Percentiles rank a stretch among this genome's conserved stretches.
Conservation (phyloP, 2,797 vertebrate genomes). For the Clarias fuscus region DNA sequence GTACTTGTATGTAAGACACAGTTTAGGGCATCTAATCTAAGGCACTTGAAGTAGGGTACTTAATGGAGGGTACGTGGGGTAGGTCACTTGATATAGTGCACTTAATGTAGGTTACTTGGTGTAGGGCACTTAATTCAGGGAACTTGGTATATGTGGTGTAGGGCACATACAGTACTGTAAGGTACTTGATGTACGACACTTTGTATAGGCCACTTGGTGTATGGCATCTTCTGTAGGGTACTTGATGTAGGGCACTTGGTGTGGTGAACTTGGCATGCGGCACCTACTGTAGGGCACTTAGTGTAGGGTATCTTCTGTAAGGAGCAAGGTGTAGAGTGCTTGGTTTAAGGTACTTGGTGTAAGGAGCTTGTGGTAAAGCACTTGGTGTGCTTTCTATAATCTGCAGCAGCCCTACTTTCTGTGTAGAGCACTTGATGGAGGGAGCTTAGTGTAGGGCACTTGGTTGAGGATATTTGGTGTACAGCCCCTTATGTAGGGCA, state of each 20-base stretch:
- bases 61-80: background rate
- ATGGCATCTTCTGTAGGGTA: background rate
- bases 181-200: fast-evolving
- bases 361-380: background rate
- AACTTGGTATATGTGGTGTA: background rate
- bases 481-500: background rate
- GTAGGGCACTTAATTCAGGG: background rate
- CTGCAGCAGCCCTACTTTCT: background rate
- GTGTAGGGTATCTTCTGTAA: background rate
- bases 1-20: too few relatives aligned
- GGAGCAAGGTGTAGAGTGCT: background rate
- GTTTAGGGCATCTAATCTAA: background rate
- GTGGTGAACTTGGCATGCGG: background rate
- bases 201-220: background rate
- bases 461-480: background rate
- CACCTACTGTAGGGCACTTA: background rate
- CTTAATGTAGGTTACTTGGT: background rate
- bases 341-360: too few relatives aligned
- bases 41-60: background rate
- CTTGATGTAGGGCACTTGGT: background rate
- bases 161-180: too few relatives aligned
- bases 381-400: background rate
- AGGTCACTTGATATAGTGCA: background rate
- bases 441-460: background rate
- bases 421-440: background rate